Percentiles rank a stretch among this genome's conserved stretches.
These are phyloP conservation scores for Choloepus didactylus DNA, from an alignment of 2,797 vertebrate genomes.

Conservation along the genomic window DNA sequence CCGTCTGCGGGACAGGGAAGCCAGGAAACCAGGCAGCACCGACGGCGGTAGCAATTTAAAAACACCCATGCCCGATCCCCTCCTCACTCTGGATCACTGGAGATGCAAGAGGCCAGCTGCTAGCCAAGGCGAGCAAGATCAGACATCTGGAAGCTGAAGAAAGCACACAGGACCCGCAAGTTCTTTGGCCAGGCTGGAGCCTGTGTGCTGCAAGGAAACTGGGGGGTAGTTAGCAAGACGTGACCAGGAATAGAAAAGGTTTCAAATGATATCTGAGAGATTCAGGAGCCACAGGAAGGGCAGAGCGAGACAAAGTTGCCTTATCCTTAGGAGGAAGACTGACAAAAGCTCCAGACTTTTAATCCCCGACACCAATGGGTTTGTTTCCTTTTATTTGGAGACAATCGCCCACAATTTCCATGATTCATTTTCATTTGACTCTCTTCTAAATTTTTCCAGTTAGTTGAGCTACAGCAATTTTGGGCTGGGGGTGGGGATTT, in stretches of 20 bases:
- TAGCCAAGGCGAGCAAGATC: neutral
- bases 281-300: too few species aligned
- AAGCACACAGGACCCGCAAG: too few species aligned
- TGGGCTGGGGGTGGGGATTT: too few species aligned
- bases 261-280: neutral
- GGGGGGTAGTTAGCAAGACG: neutral
- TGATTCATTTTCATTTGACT: neutral
- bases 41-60: too few species aligned
- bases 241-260: neutral
- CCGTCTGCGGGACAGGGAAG: too few species aligned
- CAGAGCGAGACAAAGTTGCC: too few species aligned
- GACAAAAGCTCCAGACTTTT: neutral
- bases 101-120: too few species aligned
- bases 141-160: neutral
- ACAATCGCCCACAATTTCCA: fast-evolving
- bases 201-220: neutral
- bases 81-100: too few species aligned
- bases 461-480: neutral
- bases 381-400: neutral
- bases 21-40: too few species aligned
- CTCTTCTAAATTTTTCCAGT: neutral
- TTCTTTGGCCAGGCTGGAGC: too few species aligned
- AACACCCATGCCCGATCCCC: neutral
- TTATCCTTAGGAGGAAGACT: neutral
- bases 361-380: neutral